Evolutionary conservation across 2,797 vertebrate species (phyloP).

Genomic region (Phrynocephalus forsythii): DNA sequence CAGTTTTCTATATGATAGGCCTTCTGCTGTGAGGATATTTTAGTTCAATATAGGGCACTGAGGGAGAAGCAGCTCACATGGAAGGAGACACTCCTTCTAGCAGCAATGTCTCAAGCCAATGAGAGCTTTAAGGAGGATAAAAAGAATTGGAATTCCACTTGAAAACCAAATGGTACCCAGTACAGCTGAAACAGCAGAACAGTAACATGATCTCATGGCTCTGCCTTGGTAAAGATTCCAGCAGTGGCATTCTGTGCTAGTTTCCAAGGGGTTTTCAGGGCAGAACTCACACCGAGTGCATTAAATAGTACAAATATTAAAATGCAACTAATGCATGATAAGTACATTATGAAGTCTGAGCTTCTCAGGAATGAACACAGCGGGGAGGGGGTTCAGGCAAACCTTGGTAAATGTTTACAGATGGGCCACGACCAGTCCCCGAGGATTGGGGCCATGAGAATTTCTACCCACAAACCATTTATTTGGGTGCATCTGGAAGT

Average conservation of each 20-base stretch:
- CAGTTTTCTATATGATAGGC: neutral
- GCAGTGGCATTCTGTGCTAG: neutral
- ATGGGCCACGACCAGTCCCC: neutral
- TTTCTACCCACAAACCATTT: neutral
- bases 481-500: too few species aligned
- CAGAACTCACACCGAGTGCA: neutral
- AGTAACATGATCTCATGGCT: too few species aligned
- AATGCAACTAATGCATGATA: neutral
- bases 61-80: neutral
- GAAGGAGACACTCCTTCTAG: neutral
- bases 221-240: too few species aligned
- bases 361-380: neutral
- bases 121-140: neutral
- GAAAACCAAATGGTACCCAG: neutral
- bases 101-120: neutral
- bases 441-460: neutral
- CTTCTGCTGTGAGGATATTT: neutral
- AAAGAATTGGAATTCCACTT: neutral
- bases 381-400: neutral
- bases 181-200: neutral
- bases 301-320: neutral
- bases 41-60: neutral
- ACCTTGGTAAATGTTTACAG: neutral
- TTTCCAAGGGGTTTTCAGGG: neutral
- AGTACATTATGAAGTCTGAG: neutral